A percentile compares a stretch with the other conserved stretches of the same genome.
Evolutionary conservation across 2,888 invertebrate species (phyloP).

Genomic region (Cristatella mucedo): DNA sequence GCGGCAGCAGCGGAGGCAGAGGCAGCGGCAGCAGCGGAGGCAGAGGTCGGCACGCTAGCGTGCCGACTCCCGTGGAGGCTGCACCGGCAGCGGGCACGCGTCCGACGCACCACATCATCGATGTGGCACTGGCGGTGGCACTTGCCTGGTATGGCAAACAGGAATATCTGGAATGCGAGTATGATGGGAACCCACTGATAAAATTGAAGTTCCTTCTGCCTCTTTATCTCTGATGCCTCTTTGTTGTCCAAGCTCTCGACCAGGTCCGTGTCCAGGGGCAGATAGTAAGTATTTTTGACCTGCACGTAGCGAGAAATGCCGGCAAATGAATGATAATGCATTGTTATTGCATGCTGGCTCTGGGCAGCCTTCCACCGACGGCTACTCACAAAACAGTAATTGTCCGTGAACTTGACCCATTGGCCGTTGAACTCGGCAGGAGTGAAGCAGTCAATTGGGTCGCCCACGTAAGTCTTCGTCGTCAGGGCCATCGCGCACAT

Average conservation of each 20-base stretch:
- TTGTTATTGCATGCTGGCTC: not conserved
- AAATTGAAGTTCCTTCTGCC: constrained; percentile 17
- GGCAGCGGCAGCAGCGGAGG: too few relatives aligned
- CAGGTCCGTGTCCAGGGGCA: constrained; percentile 20
- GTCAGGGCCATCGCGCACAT: not conserved
- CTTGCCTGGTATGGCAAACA: constrained; percentile 26
- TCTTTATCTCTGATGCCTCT: constrained; percentile 16
- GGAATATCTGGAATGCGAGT: constrained; percentile 28
- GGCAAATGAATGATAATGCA: too few relatives aligned
- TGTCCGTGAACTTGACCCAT: constrained; percentile 7
- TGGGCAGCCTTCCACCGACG: not conserved
- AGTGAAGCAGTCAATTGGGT: constrained; percentile 4
- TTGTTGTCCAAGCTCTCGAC: constrained; percentile 14
- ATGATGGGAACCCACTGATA: constrained; percentile 28
- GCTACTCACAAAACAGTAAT: constrained; percentile 4
- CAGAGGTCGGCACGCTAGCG: too few relatives aligned
- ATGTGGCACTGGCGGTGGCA: too few relatives aligned
- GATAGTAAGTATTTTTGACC: constrained; percentile 29
- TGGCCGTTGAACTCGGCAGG: constrained; percentile 5
- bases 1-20: too few relatives aligned
- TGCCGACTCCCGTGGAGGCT: too few relatives aligned
- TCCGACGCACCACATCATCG: too few relatives aligned
- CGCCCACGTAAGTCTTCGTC: constrained; percentile 2
- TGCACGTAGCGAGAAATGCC: too few relatives aligned
- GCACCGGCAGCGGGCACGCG: too few relatives aligned